Percentiles rank a stretch among this genome's conserved stretches.
phyloP scores from a whole-genome alignment of 1,140 invertebrate species.

The Matsumurasca onukii region DNA sequence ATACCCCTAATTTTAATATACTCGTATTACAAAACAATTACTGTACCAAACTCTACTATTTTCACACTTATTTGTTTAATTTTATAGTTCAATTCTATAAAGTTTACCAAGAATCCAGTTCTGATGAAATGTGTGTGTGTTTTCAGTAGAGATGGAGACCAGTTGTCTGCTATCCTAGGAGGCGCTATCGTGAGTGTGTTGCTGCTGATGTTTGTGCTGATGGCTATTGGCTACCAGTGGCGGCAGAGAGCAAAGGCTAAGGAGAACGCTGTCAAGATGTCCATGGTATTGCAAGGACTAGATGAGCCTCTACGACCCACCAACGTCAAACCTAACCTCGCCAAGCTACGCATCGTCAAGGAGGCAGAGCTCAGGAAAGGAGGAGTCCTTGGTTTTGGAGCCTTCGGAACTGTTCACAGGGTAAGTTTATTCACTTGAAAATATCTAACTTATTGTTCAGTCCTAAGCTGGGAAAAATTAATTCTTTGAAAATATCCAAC shows the following conservation, averaged over 20 bases:
- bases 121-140: constrained; percentile 40
- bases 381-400: constrained; percentile 92
- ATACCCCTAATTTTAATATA: background rate
- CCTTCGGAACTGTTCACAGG: constrained; percentile 97
- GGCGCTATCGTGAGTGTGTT: constrained; percentile 54
- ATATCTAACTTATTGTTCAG: too few relatives aligned
- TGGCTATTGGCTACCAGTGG: constrained; percentile 67
- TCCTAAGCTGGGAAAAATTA: too few relatives aligned
- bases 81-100: too few relatives aligned
- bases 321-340: constrained; percentile 90
- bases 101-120: too few relatives aligned
- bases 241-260: constrained; percentile 74
- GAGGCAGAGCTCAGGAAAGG: constrained; percentile 91
- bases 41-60: too few relatives aligned
- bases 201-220: constrained; percentile 61
- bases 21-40: too few relatives aligned
- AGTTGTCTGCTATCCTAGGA: constrained; percentile 64
- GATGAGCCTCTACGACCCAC: constrained; percentile 85
- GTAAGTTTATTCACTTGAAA: constrained; percentile 50
- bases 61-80: too few relatives aligned
- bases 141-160: constrained; percentile 58
- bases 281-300: constrained; percentile 80
- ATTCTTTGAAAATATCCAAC: background rate
- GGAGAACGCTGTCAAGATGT: constrained; percentile 89
- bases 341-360: constrained; percentile 90